These are phyloP conservation scores for Tipula helvola DNA, from an alignment of 2,888 invertebrate genomes.

Conservation along the genomic window DNA sequence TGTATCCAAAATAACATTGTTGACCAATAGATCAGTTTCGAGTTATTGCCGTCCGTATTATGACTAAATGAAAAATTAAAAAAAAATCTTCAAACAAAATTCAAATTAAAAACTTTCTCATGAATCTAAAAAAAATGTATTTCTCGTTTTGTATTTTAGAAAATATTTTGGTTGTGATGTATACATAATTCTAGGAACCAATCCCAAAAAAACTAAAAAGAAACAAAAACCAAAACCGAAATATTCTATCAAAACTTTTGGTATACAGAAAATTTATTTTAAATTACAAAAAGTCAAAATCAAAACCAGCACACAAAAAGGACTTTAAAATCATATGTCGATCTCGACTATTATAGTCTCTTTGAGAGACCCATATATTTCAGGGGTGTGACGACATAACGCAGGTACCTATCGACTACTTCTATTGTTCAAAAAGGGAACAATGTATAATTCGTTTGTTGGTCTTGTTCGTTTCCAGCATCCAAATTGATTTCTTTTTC, in stretches of 20 bases:
- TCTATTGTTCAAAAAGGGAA: background rate
- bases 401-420: background rate
- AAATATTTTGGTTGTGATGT: background rate
- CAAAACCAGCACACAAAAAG: background rate
- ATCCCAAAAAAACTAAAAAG: background rate
- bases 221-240: background rate
- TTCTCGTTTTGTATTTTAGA: background rate
- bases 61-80: background rate
- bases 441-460: background rate
- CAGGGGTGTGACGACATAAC: background rate
- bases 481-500: background rate
- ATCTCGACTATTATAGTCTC: background rate
- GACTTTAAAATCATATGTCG: background rate
- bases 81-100: background rate
- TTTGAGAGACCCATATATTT: background rate
- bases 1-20: background rate
- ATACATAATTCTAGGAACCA: background rate
- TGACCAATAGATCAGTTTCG: background rate
- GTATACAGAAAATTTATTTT: background rate
- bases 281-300: background rate
- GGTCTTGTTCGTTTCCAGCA: background rate
- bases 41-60: background rate
- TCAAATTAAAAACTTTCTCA: background rate
- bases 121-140: background rate
- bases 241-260: background rate